phyloP scores from a whole-genome alignment of 2,113 vertebrate genomes.

The Ptilorrhoa leucosticta region DNA sequence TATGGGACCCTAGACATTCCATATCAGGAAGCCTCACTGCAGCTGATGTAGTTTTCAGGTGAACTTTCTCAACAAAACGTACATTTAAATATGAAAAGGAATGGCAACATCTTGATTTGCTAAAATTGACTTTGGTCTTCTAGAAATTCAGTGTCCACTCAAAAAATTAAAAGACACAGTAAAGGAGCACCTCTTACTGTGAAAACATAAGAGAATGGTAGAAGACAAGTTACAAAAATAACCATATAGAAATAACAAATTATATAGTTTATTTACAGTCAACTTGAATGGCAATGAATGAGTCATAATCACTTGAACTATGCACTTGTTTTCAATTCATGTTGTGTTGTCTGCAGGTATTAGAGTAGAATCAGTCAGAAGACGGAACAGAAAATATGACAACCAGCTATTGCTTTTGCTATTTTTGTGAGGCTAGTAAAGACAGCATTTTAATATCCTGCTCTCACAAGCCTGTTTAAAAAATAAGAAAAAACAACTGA shows the following conservation, averaged over 20 bases:
- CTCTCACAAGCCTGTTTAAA: not conserved
- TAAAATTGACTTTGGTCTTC: not conserved
- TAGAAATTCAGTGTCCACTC: not conserved
- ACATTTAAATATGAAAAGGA: not conserved
- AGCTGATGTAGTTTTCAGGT: not conserved
- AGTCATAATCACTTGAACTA: not conserved
- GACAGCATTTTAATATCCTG: conserved; percentile 3
- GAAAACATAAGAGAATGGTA: not conserved
- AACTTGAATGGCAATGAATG: not conserved
- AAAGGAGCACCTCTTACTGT: not conserved
- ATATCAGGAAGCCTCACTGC: not conserved
- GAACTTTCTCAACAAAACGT: not conserved
- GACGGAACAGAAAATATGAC: not conserved
- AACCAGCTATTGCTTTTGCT: not conserved
- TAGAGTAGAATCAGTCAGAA: not conserved
- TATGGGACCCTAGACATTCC: not conserved
- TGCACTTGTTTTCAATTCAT: not conserved
- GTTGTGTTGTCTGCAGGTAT: not conserved
- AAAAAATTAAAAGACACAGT: not conserved
- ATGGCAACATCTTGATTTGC: not conserved
- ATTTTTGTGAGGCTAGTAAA: not conserved
- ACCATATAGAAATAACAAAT: not conserved
- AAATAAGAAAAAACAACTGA: not conserved
- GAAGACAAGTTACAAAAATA: not conserved
- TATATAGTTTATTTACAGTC: not conserved